These are phyloP conservation scores for Apamea crenata DNA, from an alignment of 2,888 invertebrate genomes.

Conservation along the genomic window DNA sequence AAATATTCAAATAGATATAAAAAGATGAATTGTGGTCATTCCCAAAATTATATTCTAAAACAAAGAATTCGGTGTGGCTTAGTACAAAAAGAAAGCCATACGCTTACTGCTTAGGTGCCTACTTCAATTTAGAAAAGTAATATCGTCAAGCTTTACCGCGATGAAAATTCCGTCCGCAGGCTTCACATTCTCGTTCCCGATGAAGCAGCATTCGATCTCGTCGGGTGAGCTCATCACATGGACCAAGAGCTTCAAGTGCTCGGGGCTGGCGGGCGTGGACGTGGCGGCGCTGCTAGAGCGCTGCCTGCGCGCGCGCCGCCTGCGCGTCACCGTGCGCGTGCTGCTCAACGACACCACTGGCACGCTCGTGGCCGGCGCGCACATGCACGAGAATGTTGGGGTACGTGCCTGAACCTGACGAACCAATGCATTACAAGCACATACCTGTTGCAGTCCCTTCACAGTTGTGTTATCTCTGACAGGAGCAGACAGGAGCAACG, in stretches of 20 bases:
- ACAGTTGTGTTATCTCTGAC: not conserved
- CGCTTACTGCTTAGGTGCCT: not conserved
- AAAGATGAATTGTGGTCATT: not conserved
- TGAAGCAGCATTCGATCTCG: conserved; percentile 93
- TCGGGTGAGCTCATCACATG: conserved; percentile 94
- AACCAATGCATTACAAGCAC: not conserved
- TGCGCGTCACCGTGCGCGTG: conserved; percentile 92
- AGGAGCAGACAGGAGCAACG: not conserved
- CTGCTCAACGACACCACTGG: conserved; percentile 95
- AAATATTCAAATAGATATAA: not conserved
- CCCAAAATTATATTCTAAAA: not conserved
- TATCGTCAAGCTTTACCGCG: not conserved
- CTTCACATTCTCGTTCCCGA: conserved; percentile 96
- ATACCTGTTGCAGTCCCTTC: not conserved
- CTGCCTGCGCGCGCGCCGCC: conserved; percentile 90
- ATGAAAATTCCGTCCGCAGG: conserved; percentile 84
- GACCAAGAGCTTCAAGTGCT: conserved; percentile 95
- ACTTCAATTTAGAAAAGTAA: not conserved
- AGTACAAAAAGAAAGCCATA: not conserved
- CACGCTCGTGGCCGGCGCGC: conserved; percentile 93
- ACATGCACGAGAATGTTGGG: conserved; percentile 90
- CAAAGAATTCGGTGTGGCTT: not conserved
- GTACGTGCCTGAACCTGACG: conserved; percentile 66
- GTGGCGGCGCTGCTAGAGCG: conserved; percentile 92
- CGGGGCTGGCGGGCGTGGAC: conserved; percentile 92